A percentile compares a stretch with the other conserved stretches of the same genome.
These are phyloP conservation scores for Whitmania pigra DNA, from an alignment of 1,140 invertebrate genomes.

Conservation along the genomic window DNA sequence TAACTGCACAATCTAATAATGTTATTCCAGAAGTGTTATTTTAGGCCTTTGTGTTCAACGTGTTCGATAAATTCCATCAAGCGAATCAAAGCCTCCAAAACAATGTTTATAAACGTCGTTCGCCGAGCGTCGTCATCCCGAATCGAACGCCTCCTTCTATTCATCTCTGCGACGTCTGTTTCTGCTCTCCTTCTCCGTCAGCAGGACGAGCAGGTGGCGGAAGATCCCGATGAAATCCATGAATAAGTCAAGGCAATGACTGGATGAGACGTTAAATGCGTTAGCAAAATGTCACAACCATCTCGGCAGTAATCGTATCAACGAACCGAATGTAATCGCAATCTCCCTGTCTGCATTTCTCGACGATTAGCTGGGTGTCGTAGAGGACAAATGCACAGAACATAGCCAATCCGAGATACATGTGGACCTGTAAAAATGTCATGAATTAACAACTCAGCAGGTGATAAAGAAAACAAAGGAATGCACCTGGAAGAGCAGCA, in stretches of 20 bases:
- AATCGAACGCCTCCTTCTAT: neutral
- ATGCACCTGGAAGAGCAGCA: slow-evolving; percentile 65
- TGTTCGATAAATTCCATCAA: too few relatives aligned
- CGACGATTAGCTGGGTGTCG: slow-evolving; percentile 88
- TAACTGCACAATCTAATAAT: too few relatives aligned
- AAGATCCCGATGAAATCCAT: slow-evolving; percentile 83
- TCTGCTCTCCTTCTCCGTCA: slow-evolving; percentile 46
- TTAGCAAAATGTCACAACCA: neutral
- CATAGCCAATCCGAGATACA: slow-evolving; percentile 72
- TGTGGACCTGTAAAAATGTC: slow-evolving; percentile 50
- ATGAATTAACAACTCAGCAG: neutral
- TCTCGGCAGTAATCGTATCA: neutral
- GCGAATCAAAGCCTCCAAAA: too few relatives aligned
- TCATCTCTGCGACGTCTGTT: slow-evolving; percentile 25
- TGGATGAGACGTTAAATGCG: slow-evolving; percentile 30
- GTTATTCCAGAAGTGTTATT: too few relatives aligned
- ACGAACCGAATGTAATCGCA: slow-evolving; percentile 67
- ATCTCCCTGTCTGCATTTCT: slow-evolving; percentile 74
- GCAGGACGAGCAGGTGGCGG: slow-evolving; percentile 70
- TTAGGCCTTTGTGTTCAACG: too few relatives aligned
- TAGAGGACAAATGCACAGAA: slow-evolving; percentile 90
- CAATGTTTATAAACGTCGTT: neutral
- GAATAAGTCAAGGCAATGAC: slow-evolving; percentile 76
- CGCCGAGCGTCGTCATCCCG: neutral
- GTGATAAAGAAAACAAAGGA: neutral